phyloP scores from a whole-genome alignment of 2,113 vertebrate species.

The Camelus dromedarius region DNA sequence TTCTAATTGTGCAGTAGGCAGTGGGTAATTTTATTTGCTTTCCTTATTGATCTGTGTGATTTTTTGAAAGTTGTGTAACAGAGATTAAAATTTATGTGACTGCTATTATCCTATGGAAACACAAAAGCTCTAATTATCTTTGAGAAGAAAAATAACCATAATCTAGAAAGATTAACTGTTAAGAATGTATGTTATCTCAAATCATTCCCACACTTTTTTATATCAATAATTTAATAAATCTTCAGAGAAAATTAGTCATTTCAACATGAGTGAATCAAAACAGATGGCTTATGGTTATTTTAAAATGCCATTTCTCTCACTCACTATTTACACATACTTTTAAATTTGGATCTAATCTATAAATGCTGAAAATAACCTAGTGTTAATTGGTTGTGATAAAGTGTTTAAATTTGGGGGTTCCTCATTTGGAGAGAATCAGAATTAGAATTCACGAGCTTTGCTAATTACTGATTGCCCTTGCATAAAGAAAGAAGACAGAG shows the following conservation, averaged over 20 bases:
- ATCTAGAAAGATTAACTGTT: background rate
- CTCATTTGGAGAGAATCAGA: background rate
- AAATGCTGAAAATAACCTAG: background rate
- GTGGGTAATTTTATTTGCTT: background rate
- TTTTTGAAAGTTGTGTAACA: background rate
- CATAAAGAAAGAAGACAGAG: background rate
- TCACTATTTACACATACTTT: background rate
- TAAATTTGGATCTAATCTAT: background rate
- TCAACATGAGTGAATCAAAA: background rate
- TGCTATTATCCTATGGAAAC: background rate
- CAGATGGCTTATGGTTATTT: background rate
- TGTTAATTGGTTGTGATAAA: background rate
- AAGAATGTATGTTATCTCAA: background rate
- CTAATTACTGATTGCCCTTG: background rate
- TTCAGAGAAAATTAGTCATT: constrained; percentile 9
- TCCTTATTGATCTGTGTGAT: background rate
- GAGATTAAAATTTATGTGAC: background rate
- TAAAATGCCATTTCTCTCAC: background rate
- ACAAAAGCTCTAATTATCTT: background rate
- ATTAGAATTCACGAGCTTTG: constrained; percentile 25
- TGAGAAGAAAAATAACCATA: background rate
- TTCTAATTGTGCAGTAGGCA: background rate
- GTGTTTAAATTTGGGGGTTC: background rate
- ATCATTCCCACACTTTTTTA: background rate
- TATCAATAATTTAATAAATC: background rate